Evolutionary conservation across 2,888 invertebrate genomes (phyloP).

Genomic region (Monochamus alternatus): DNA sequence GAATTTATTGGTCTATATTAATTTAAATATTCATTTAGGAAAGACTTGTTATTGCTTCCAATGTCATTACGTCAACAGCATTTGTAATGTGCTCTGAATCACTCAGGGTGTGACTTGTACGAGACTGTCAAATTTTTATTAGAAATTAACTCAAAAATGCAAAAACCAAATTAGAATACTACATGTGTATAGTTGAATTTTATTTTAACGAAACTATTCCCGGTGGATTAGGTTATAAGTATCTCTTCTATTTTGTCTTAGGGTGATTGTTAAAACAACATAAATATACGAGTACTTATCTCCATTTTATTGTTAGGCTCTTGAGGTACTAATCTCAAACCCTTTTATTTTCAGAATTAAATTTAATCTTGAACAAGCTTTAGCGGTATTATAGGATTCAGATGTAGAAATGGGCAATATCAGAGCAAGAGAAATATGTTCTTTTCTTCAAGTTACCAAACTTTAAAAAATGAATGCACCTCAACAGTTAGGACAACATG

Average conservation of each 20-base stretch:
- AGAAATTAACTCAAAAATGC: no score
- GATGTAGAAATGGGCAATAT: background rate
- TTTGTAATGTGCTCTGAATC: conserved; percentile 6
- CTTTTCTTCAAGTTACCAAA: background rate
- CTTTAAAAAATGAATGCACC: no score
- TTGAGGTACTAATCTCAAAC: background rate
- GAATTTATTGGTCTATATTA: conserved; percentile 19
- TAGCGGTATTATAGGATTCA: background rate
- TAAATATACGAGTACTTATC: no score
- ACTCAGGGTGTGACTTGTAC: background rate
- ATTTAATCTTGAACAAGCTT: background rate
- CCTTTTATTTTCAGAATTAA: background rate
- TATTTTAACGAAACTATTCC: no score
- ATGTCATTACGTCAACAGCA: conserved; percentile 24
- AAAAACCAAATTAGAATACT: no score
- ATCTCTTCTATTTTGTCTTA: no score
- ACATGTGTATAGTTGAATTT: no score
- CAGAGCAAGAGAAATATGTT: background rate
- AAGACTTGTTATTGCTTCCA: conserved; percentile 15
- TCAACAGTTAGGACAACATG: background rate
- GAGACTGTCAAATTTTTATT: no score
- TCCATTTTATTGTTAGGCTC: no score
- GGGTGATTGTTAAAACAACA: no score
- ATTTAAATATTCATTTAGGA: conserved; percentile 26
- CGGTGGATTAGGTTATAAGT: no score